These are phyloP conservation scores for Ginglymostoma cirratum DNA, from an alignment of 2,113 vertebrate species.

Conservation along the genomic window DNA sequence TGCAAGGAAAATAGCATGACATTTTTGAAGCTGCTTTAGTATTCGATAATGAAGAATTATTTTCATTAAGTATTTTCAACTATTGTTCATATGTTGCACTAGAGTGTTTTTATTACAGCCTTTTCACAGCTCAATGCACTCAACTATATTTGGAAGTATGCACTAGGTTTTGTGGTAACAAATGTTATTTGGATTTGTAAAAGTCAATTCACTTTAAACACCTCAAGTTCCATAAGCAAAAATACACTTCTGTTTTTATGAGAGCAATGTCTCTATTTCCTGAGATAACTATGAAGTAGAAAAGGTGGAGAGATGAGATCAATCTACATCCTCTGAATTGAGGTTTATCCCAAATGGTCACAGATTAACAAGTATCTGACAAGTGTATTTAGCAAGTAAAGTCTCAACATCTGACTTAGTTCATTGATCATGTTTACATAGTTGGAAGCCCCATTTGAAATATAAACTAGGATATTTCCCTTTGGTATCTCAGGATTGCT, in stretches of 20 bases:
- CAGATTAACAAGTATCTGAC: background rate
- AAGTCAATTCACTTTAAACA: background rate
- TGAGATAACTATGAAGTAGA: background rate
- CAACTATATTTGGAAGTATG: background rate
- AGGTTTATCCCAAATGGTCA: background rate
- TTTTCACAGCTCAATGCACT: background rate
- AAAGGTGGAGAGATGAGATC: background rate
- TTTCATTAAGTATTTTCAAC: too few species aligned
- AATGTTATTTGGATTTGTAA: background rate
- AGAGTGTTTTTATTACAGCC: background rate
- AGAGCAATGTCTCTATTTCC: background rate
- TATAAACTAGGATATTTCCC: background rate
- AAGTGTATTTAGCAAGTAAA: background rate
- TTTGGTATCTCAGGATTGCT: background rate
- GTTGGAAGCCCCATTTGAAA: background rate
- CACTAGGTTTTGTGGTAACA: background rate
- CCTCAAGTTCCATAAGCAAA: background rate
- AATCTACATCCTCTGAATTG: background rate
- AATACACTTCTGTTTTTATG: background rate
- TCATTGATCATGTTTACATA: too few species aligned
- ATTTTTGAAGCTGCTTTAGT: background rate
- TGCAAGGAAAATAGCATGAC: constrained; percentile 46
- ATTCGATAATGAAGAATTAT: too few species aligned
- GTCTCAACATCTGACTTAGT: too few species aligned
- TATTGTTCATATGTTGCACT: background rate